Conservation (phyloP, 2,797 vertebrate species). For the Amphiprion clarkii region DNA sequence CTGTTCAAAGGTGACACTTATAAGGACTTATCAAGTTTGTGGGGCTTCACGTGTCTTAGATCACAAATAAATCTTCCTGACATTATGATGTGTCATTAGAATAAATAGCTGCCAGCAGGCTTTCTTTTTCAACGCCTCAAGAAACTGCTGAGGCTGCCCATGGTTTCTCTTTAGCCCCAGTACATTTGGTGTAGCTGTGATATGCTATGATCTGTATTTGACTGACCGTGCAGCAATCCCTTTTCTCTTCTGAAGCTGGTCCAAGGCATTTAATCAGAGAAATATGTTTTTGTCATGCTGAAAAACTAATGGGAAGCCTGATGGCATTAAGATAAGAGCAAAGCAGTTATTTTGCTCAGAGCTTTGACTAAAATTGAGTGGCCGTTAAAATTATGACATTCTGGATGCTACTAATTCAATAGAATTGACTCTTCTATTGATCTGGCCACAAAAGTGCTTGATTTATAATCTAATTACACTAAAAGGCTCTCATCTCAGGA, state of each 20-base stretch:
- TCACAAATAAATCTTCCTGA: conserved; percentile 33
- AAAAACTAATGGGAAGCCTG: neutral
- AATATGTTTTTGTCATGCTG: conserved; percentile 22
- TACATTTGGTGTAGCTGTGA: conserved; percentile 15
- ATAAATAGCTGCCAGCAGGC: conserved; percentile 1
- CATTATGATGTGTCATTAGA: conserved; percentile 24
- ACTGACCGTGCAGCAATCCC: conserved; percentile 12
- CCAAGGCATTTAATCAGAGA: conserved; percentile 17
- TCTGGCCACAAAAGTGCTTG: conserved; percentile 18
- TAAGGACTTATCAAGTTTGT: conserved; percentile 37
- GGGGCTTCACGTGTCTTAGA: conserved; percentile 22
- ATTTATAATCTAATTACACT: conserved; percentile 60
- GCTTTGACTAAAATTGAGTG: conserved; percentile 6
- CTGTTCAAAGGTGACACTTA: conserved; percentile 46
- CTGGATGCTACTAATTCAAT: conserved; percentile 25
- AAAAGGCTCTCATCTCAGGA: conserved; percentile 46
- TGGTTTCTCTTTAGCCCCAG: conserved; percentile 9
- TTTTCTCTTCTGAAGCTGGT: conserved; percentile 25
- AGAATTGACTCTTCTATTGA: conserved; percentile 53
- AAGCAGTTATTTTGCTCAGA: conserved; percentile 32
- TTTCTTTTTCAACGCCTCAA: too few species aligned
- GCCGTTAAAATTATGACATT: conserved; percentile 24
- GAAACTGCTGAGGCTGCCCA: conserved; percentile 22
- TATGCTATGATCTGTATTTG: conserved; percentile 25
- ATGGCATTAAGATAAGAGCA: neutral